These are phyloP conservation scores for Ectropis crepuscularia DNA, from an alignment of 2,888 invertebrate genomes.

Conservation along the genomic window DNA sequence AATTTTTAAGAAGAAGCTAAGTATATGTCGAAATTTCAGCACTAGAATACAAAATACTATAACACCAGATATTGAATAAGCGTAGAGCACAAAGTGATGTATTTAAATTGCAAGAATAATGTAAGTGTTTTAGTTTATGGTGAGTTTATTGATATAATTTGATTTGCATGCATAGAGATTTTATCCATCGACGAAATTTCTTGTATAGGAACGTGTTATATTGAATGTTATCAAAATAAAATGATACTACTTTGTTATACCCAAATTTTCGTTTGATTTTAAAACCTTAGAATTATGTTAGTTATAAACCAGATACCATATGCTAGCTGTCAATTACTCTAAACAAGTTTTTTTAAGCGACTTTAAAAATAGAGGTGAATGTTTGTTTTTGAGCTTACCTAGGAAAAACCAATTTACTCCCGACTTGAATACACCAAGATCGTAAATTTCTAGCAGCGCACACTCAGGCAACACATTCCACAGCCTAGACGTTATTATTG, in stretches of 20 bases:
- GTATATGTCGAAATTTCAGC: slow-evolving; percentile 37
- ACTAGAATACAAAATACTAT: slow-evolving; percentile 29
- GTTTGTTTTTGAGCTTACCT: too few species aligned
- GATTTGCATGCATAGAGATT: slow-evolving; percentile 62
- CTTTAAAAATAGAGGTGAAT: too few species aligned
- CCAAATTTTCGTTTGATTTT: slow-evolving; percentile 39
- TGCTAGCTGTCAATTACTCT: too few species aligned
- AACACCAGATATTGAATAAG: slow-evolving; percentile 35
- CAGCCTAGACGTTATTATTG: too few species aligned
- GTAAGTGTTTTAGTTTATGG: slow-evolving; percentile 36
- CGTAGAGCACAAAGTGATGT: slow-evolving; percentile 51
- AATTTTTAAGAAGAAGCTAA: slow-evolving; percentile 17
- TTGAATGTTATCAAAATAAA: slow-evolving; percentile 70
- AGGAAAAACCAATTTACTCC: too few species aligned
- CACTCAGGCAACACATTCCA: too few species aligned
- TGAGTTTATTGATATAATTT: slow-evolving; percentile 41
- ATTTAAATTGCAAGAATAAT: slow-evolving; percentile 5
- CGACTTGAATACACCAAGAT: too few species aligned
- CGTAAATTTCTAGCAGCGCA: too few species aligned
- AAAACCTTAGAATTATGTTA: too few species aligned
- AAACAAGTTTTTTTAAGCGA: too few species aligned
- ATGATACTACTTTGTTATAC: slow-evolving; percentile 58
- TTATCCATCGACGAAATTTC: slow-evolving; percentile 60
- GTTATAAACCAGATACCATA: too few species aligned
- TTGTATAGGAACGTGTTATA: slow-evolving; percentile 64